phyloP scores from a whole-genome alignment of 2,797 vertebrate species.

The Melanotaenia trifasciata region DNA sequence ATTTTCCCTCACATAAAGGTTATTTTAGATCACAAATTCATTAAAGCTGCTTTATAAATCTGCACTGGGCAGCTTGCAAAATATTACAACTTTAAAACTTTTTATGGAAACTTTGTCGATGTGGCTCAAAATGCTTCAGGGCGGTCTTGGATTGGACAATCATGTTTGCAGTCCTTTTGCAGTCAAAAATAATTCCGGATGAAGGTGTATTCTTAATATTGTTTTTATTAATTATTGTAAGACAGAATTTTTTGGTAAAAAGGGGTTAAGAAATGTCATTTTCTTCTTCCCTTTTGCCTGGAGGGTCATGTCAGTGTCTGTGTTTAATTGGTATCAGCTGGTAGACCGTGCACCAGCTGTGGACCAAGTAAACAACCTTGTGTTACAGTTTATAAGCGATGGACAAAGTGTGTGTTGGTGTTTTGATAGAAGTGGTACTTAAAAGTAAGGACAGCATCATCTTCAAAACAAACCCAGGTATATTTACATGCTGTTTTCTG shows the following conservation, averaged over 20 bases:
- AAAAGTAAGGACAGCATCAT: constrained; percentile 1
- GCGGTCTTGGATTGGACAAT: background rate
- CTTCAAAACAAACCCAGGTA: constrained; percentile 16
- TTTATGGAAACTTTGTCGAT: background rate
- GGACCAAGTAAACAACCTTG: constrained; percentile 25
- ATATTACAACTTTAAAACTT: background rate
- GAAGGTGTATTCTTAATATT: background rate
- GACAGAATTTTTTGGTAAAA: constrained; percentile 3
- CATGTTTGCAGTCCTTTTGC: background rate
- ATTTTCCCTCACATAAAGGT: background rate
- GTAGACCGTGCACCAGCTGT: constrained; percentile 18
- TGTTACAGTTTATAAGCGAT: constrained; percentile 1
- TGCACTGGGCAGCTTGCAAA: background rate
- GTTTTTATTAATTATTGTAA: constrained; percentile 5
- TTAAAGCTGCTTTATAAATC: background rate
- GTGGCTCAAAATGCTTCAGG: background rate
- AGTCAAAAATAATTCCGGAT: background rate
- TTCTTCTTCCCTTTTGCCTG: constrained; percentile 8
- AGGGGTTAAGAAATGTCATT: background rate
- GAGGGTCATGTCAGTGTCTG: constrained; percentile 16
- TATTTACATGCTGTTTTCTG: constrained; percentile 13
- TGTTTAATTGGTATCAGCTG: constrained; percentile 31
- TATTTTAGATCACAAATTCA: background rate
- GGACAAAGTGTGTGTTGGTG: constrained; percentile 3
- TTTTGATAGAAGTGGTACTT: background rate